phyloP scores from a whole-genome alignment of 2,113 vertebrate genomes.

The Apistogramma diplotaenia region DNA sequence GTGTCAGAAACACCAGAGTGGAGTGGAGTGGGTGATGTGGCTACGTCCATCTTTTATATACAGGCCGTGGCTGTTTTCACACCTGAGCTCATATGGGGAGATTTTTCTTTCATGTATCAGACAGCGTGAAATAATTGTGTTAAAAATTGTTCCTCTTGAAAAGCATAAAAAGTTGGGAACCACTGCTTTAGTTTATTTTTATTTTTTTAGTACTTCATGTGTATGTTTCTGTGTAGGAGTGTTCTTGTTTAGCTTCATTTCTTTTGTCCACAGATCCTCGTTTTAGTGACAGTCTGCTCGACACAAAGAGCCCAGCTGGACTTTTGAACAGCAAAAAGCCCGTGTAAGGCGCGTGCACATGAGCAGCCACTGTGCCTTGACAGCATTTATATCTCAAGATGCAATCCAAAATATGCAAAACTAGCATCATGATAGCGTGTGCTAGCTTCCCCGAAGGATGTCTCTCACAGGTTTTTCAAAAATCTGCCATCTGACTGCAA shows the following conservation, averaged over 20 bases:
- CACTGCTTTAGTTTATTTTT: too few species aligned
- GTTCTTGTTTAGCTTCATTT: neutral
- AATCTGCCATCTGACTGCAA: neutral
- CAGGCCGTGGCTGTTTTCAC: neutral
- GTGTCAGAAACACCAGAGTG: neutral
- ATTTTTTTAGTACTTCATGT: neutral
- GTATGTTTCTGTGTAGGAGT: neutral
- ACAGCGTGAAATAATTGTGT: neutral
- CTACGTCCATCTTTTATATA: neutral
- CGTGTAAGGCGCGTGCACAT: neutral
- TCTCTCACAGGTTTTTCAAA: neutral
- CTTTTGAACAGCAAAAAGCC: neutral
- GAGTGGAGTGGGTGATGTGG: neutral
- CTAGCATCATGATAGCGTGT: neutral
- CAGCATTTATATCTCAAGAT: constrained; percentile 47
- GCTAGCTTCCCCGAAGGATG: neutral
- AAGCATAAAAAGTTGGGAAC: neutral
- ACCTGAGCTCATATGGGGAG: neutral
- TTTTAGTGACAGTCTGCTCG: neutral
- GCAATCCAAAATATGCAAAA: constrained; percentile 65
- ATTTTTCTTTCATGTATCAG: neutral
- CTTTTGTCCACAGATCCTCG: neutral
- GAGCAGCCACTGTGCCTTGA: constrained; percentile 69
- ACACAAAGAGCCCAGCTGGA: neutral
- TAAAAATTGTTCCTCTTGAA: neutral